Percentiles rank a stretch among this genome's conserved stretches.
phyloP scores from a whole-genome alignment of 2,113 vertebrate genomes.

The Caranx melampygus region DNA sequence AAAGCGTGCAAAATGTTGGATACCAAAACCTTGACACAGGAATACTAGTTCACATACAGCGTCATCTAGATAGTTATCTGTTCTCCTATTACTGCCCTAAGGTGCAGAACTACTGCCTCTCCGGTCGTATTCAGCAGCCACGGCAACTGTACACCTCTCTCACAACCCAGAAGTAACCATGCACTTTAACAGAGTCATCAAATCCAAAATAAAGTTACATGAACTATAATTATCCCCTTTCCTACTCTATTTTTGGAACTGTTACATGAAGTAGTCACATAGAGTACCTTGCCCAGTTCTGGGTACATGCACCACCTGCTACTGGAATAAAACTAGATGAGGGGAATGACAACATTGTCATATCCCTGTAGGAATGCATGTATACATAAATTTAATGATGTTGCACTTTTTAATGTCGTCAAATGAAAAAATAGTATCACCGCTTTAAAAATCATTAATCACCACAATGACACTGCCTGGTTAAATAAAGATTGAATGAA shows the following conservation, averaged over 20 bases:
- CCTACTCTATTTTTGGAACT: slow-evolving; percentile 71
- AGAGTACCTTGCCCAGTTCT: slow-evolving; percentile 34
- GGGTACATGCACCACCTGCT: slow-evolving; percentile 63
- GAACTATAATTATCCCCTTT: slow-evolving; percentile 76
- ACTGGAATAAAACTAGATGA: slow-evolving; percentile 27
- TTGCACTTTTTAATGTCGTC: not conserved
- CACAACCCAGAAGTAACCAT: slow-evolving; percentile 68
- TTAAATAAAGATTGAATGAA: no score
- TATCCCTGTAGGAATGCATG: not conserved
- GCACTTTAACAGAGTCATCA: slow-evolving; percentile 77
- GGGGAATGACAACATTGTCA: slow-evolving; percentile 12
- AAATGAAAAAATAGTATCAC: not conserved
- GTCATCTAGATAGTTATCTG: slow-evolving; percentile 60
- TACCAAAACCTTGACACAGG: slow-evolving; percentile 7
- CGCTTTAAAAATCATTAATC: not conserved
- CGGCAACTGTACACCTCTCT: slow-evolving; percentile 61
- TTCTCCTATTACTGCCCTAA: slow-evolving; percentile 71
- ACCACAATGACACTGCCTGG: no score
- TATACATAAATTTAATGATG: not conserved
- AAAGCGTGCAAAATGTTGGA: slow-evolving; percentile 39
- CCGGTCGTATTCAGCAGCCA: slow-evolving; percentile 58
- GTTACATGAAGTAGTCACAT: slow-evolving; percentile 50
- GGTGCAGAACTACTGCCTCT: slow-evolving; percentile 67
- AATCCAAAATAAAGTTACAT: slow-evolving; percentile 78
- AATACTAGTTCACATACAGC: slow-evolving; percentile 47